Conservation (phyloP, 2,888 invertebrate species). For the Pammene fasciana region DNA sequence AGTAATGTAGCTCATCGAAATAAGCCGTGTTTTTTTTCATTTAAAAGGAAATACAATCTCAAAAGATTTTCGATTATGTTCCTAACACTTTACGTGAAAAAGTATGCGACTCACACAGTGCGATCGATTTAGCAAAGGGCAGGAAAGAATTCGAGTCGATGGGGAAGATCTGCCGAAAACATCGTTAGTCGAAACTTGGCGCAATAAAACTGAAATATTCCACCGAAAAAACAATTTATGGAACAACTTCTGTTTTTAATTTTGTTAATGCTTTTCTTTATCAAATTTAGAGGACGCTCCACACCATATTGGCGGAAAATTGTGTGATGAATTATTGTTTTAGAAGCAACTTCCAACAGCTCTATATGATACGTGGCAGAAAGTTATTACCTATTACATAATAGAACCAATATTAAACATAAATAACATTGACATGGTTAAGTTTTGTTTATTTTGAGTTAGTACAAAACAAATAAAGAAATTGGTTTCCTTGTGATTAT, state of each 20-base stretch:
- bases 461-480: too few relatives aligned
- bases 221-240: slow-evolving; percentile 41
- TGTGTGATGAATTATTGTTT: slow-evolving; percentile 24
- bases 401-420: too few relatives aligned
- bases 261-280: slow-evolving; percentile 36
- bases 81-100: slow-evolving; percentile 17
- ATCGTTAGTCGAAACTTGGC: slow-evolving; percentile 41
- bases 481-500: too few relatives aligned
- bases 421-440: too few relatives aligned
- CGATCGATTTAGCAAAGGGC: slow-evolving; percentile 37
- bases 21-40: neutral
- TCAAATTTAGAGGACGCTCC: slow-evolving; percentile 25
- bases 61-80: slow-evolving; percentile 13
- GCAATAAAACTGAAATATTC: slow-evolving; percentile 42
- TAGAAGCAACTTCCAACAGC: neutral
- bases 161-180: slow-evolving; percentile 38
- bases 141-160: slow-evolving; percentile 27
- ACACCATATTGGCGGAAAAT: slow-evolving; percentile 30
- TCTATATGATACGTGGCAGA: too few relatives aligned
- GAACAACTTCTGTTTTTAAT: slow-evolving; percentile 41
- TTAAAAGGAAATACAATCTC: neutral
- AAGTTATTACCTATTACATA: too few relatives aligned
- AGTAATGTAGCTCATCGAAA: neutral
- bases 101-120: too few relatives aligned
- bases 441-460: too few relatives aligned